Base-by-base conservation (phyloP, 2,113 vertebrate genomes). In the Melanerpes aurifrons region DNA sequence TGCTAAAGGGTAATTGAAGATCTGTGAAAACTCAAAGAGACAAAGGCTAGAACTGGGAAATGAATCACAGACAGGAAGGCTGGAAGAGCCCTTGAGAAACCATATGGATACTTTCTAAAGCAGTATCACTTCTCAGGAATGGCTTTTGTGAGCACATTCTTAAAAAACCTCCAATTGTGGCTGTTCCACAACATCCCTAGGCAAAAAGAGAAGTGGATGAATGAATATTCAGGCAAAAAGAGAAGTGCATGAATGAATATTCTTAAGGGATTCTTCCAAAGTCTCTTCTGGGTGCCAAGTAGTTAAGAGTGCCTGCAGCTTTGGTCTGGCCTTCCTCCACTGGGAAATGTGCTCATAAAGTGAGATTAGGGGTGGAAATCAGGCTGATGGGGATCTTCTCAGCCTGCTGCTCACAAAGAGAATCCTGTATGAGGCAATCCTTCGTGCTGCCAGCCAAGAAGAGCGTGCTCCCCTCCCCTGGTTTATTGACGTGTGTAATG, bases 321-420 rank as follows among this genome's bases (percentile, higher is more conserved):
- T 69, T 86, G 56, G 29, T 10, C 22, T 78, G 21, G 15, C 17
- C 13, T 73, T 78, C 22, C n/a, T 64, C 31, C 7, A 6, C 31
- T 24, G n/a, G 69, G 40, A 83, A 61, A 40, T 20, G 3, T 7
- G 8, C 54, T 77, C 87, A 11, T 64, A 32, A 71, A 72, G 16
- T 53, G 58, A 66, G 54, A 10, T 0, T 43, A 12, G 53, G 10
- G 2, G 6, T 4, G 28, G 6, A 69, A 86, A 56, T 68, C 19
- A 75, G 66, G 29, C n/a, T 37, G 64, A 0, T 12, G 26, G 84
- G 31, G 43, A 47, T 83, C 61, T 82, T 64, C 83, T 71, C 8
- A 43, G 78, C 18, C 20, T 77, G 48, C 69, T 88, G 19, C 54
- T 86, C 77, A 84, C 87, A 84, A 70, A 94, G 87, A 81, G 86